A percentile compares a stretch with the other conserved stretches of the same genome.
Conservation (phyloP, 2,797 vertebrate species). For the Botia almorhae region DNA sequence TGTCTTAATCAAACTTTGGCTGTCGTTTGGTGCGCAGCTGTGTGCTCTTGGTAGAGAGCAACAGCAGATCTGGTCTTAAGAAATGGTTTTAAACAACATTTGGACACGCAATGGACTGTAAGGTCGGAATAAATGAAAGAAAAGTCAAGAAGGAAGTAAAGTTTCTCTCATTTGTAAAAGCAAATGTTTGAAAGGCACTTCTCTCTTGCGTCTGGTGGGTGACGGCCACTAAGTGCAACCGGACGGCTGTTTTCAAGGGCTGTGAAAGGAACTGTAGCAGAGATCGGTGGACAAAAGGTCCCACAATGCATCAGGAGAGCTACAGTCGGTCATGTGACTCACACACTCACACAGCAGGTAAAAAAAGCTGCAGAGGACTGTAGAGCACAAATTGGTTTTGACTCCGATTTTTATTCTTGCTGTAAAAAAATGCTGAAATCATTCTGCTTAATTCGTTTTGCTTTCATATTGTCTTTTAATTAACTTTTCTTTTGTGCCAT, state of each 20-base stretch:
- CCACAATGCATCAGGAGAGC: background rate
- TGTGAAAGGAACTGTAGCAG: conserved; percentile 29
- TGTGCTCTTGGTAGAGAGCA: background rate
- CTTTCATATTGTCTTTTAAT: background rate
- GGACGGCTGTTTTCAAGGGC: conserved; percentile 35
- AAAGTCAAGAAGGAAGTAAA: conserved; percentile 21
- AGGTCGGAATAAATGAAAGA: background rate
- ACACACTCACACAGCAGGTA: background rate
- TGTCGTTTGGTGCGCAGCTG: background rate
- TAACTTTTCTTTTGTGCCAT: background rate
- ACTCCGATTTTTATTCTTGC: background rate
- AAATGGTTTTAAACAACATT: background rate
- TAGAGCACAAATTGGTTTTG: conserved; percentile 2
- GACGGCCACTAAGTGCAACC: conserved; percentile 27
- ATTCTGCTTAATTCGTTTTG: background rate
- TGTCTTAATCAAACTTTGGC: conserved; percentile 9
- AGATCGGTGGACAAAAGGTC: conserved; percentile 20
- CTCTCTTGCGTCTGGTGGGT: conserved; percentile 22
- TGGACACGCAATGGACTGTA: background rate
- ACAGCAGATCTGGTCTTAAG: conserved; percentile 3
- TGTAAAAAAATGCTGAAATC: background rate
- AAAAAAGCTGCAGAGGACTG: background rate
- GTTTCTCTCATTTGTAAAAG: background rate
- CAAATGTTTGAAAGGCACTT: conserved; percentile 2
- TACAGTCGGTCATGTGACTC: background rate